Conservation (phyloP, 2,113 vertebrate species). For the Leiothrix lutea region DNA sequence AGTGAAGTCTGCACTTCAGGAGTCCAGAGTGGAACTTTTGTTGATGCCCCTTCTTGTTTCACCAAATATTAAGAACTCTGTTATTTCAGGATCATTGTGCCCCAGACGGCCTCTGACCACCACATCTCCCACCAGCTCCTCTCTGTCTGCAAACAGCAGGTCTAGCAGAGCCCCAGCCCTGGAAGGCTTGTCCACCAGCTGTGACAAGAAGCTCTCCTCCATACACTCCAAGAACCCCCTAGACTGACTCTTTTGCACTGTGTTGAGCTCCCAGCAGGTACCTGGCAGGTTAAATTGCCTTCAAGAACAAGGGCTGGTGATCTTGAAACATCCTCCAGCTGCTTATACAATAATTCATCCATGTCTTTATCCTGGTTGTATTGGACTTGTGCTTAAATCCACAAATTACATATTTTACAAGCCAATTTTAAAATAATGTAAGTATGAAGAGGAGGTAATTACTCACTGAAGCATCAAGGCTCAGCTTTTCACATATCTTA, state of each 20-base stretch:
- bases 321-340: not conserved
- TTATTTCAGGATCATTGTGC: not conserved
- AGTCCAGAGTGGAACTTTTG: not conserved
- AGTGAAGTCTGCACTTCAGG: too few species aligned
- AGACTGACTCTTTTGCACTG: not conserved
- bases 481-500: not conserved
- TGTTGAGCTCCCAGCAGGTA: not conserved
- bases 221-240: not conserved
- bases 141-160: not conserved
- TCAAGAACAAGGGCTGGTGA: not conserved
- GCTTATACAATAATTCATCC: not conserved
- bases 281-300: not conserved
- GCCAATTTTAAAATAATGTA: not conserved
- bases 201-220: not conserved
- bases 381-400: not conserved
- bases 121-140: not conserved
- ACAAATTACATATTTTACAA: not conserved
- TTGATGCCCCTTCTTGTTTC: not conserved
- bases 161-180: not conserved
- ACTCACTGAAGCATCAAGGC: not conserved
- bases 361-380: not conserved
- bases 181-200: accelerated
- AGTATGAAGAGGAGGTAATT: not conserved
- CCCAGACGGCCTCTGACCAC: accelerated
- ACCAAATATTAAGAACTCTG: not conserved